Evolutionary conservation across 2,113 vertebrate genomes (phyloP).

Genomic region (Forbesichthys agassizii): DNA sequence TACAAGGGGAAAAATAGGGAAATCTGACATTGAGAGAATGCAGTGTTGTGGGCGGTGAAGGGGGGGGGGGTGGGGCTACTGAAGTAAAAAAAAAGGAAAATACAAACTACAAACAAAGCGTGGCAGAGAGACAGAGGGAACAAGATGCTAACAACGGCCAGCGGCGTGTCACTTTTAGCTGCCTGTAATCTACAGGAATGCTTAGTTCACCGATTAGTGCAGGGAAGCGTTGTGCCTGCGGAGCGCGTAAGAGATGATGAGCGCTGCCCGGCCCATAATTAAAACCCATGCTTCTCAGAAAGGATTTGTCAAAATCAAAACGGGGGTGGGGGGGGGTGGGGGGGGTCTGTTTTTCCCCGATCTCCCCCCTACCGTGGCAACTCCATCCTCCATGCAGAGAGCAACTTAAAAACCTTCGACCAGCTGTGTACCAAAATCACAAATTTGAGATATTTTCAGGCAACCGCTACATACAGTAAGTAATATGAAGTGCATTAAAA

Average conservation of each 20-base stretch:
- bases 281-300: constrained; percentile 76
- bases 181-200: constrained; percentile 66
- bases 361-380: constrained; percentile 26
- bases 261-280: constrained; percentile 69
- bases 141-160: not conserved
- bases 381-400: constrained; percentile 18
- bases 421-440: constrained; percentile 14
- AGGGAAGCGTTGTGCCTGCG: constrained; percentile 56
- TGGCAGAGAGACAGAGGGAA: not conserved
- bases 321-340: constrained; percentile 33
- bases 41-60: not conserved
- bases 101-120: not conserved
- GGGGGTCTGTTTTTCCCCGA: not conserved
- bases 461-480: too few relatives aligned
- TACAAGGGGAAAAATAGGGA: too few relatives aligned
- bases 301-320: constrained; percentile 79
- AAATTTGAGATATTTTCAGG: not conserved
- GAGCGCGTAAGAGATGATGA: constrained; percentile 55
- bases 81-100: not conserved
- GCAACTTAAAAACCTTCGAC: constrained; percentile 30
- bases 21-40: too few relatives aligned
- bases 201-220: constrained; percentile 61
- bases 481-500: too few relatives aligned
- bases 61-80: constrained; percentile 4
- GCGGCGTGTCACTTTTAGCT: constrained; percentile 44